Base-by-base conservation (phyloP, 2,888 invertebrate species). In the Eutolmus rufibarbis region DNA sequence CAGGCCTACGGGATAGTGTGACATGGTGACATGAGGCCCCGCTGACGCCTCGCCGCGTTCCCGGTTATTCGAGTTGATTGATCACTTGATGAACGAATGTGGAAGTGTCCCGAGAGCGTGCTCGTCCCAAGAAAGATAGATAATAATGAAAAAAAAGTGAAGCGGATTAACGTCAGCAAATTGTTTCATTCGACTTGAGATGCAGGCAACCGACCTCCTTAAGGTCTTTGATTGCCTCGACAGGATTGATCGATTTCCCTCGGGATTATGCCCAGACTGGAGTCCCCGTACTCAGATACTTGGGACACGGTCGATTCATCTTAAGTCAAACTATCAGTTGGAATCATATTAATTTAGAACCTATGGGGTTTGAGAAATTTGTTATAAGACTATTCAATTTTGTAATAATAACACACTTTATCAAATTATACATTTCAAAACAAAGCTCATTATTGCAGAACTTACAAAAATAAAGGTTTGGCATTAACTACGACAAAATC, bases 21-120 rank as follows among this genome's bases (percentile, higher is more conserved):
- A 37, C 51, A 79, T 28, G 23, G 79, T 79, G 79, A 46, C 51
- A 51, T 79, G 46, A 3, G 37, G 57, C 23, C 57, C 8, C 5
- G 14, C 79, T 79, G 79, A 79, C 28, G 31, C 51, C 28, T 79
- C 28, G 16, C 23, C 51, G 51, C 66, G 12, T 79, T 51, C 51
- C 51, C 79, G 23, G 46, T 79, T 79, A 79, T 79, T 79, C 31
- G 51, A 79, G 46, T 79, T 79, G 79, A 79, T 79, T 79, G 79
- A 79, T 79, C 79, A 34, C 79, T 79, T 23, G 79, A 79, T 79
- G 79, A 79, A 79, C 56, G 34, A 79, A 66, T 28, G 66, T 66
- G 66, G 28, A 19, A 8, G 19, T 28, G 66, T 8, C 8, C 66
- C 66, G 28, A 28, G 66, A 51, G n/a, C n/a, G 51, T n/a, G 7